These are phyloP conservation scores for Thinocorus orbignyianus DNA, from an alignment of 2,113 vertebrate species.

Conservation along the genomic window DNA sequence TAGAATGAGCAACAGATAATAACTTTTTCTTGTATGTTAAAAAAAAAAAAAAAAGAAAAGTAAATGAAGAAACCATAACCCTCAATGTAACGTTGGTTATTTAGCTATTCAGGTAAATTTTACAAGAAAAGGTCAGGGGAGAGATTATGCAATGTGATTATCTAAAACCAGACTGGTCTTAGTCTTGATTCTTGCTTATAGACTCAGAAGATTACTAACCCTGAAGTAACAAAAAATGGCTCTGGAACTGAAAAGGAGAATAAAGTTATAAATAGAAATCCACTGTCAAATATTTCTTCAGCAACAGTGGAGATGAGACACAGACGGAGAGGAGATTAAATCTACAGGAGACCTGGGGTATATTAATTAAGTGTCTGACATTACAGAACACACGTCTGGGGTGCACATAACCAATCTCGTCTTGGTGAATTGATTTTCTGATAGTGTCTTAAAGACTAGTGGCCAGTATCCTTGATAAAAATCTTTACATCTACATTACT, in stretches of 20 bases:
- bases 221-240: conserved; percentile 27
- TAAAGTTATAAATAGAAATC: conserved; percentile 65
- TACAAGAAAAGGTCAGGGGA: not conserved
- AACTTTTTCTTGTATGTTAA: not conserved
- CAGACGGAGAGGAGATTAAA: conserved; percentile 64
- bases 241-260: conserved; percentile 13
- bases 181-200: not conserved
- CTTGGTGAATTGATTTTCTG: conserved; percentile 73
- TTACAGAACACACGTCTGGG: conserved; percentile 46
- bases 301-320: conserved; percentile 27
- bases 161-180: not conserved
- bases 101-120: not conserved
- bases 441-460: conserved; percentile 54
- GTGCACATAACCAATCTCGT: conserved; percentile 57
- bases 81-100: not conserved
- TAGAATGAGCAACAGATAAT: not conserved
- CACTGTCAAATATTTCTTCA: conserved; percentile 44
- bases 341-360: conserved; percentile 50
- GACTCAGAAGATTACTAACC: not conserved
- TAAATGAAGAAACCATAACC: not conserved
- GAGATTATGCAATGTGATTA: not conserved
- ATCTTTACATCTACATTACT: conserved; percentile 63
- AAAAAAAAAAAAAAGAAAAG: not conserved
- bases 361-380: conserved; percentile 76
- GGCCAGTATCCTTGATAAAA: conserved; percentile 24